Evolutionary conservation across 2,797 vertebrate species (phyloP), one percentile per base, ranked within the genome.

Genomic region (Sebastes vulpes): DNA sequence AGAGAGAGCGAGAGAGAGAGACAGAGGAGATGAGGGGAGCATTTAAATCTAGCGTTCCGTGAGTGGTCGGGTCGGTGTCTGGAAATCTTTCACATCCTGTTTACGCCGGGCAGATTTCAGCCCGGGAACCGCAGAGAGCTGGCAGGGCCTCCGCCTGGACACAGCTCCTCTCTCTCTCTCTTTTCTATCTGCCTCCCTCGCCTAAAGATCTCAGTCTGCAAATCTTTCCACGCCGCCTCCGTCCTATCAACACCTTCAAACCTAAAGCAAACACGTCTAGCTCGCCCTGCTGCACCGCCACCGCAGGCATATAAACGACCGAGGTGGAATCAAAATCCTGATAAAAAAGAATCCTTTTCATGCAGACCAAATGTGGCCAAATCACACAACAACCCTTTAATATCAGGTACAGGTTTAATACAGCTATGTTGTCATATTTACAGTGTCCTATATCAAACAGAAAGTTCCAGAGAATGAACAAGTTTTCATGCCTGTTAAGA

Each of bases 61-160:
- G 95, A 96, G 95, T 94, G 95, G 94, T 95, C 92, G 91, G 93
- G 90, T 95, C 86, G 92, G 93, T 95, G 93, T 96, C 94, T 96
- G 95, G 95, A 96, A 96, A 95, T 94, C 92, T 94, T 95, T 96
- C 93, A 95, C 96, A 96, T 97, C 96, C 96, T 97, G 96, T 97
- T 97, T 96, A 96, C 95, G 92, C 89, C 95, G 78, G 90, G 89
- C 94, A 92, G 90, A 94, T 95, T 96, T 95, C 89, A 92, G 94
- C 90, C 89, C 67, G 35, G 82, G 87, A 70, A 96, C 96, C 95
- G 82, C 96, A 96, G 81, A 83, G 90, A 89, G 89, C 92, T 95
- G 95, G 94, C 94, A 89, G 68, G 73, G 89, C 86, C 90, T 72
- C 76, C n/a, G 87, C 90, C 76, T 89, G 92, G 90, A 95, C 92